Percentiles rank a stretch among this genome's conserved stretches.
Evolutionary conservation across 2,797 vertebrate species (phyloP).

Genomic region (Rousettus madagascariensis): DNA sequence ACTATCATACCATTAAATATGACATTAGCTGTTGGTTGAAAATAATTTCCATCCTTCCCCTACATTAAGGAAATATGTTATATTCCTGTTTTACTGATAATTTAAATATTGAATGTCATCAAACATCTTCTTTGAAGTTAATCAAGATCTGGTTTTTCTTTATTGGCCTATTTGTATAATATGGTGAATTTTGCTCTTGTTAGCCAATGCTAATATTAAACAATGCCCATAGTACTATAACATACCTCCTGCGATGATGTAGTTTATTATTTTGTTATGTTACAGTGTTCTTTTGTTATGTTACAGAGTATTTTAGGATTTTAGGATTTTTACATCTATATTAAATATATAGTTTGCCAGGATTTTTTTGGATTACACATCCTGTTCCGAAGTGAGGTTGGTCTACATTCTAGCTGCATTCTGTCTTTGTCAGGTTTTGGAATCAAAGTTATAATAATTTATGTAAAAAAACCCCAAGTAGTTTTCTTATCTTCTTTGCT

Average conservation of each 20-base stretch:
- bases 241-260: background rate
- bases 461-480: background rate
- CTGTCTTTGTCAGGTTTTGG: background rate
- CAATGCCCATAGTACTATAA: background rate
- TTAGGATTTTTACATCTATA: background rate
- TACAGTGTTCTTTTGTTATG: background rate
- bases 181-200: background rate
- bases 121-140: background rate
- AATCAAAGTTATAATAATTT: background rate
- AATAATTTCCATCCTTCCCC: background rate
- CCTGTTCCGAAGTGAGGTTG: background rate
- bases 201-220: background rate
- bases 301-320: background rate
- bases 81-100: background rate
- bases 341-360: background rate
- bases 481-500: background rate
- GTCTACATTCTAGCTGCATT: background rate
- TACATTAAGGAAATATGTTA: background rate
- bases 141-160: background rate
- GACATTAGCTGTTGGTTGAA: background rate
- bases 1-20: background rate
- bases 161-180: background rate
- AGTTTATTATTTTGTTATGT: background rate
- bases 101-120: slow-evolving; percentile 9
- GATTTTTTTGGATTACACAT: background rate